These are phyloP conservation scores for Oncorhynchus keta DNA, from an alignment of 2,113 vertebrate genomes.

Conservation along the genomic window DNA sequence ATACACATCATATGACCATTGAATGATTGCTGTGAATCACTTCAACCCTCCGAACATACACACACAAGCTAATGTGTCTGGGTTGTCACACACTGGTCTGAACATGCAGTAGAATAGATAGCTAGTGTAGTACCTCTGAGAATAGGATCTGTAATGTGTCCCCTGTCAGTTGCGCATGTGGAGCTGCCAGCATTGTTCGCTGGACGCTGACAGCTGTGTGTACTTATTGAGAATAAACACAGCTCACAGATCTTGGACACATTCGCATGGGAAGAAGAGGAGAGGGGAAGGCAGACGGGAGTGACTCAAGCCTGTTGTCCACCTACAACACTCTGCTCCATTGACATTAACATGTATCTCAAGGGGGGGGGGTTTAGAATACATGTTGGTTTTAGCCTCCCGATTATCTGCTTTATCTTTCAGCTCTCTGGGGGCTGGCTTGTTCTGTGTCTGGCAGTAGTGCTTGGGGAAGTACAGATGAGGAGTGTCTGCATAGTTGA, in stretches of 20 bases:
- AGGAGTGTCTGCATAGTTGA: constrained; percentile 61
- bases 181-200: constrained; percentile 71
- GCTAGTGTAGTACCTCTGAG: constrained; percentile 44
- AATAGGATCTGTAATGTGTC: constrained; percentile 56
- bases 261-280: constrained; percentile 2
- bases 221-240: constrained; percentile 56
- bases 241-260: constrained; percentile 1
- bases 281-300: constrained; percentile 9
- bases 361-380: constrained; percentile 15
- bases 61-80: not conserved
- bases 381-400: not conserved
- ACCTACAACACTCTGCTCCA: not conserved
- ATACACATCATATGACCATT: too few relatives aligned
- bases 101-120: constrained; percentile 34
- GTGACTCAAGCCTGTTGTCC: constrained; percentile 8
- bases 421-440: not conserved
- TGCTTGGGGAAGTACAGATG: constrained; percentile 25
- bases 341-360: too few relatives aligned
- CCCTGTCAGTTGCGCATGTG: constrained; percentile 41
- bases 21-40: too few relatives aligned
- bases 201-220: constrained; percentile 64
- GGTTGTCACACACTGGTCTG: not conserved
- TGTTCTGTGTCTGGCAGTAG: constrained; percentile 25
- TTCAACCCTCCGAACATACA: not conserved
- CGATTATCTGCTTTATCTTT: not conserved